A percentile compares a stretch with the other conserved stretches of the same genome.
Evolutionary conservation across 2,113 vertebrate species (phyloP).

Genomic region (Pedionomus torquatus): DNA sequence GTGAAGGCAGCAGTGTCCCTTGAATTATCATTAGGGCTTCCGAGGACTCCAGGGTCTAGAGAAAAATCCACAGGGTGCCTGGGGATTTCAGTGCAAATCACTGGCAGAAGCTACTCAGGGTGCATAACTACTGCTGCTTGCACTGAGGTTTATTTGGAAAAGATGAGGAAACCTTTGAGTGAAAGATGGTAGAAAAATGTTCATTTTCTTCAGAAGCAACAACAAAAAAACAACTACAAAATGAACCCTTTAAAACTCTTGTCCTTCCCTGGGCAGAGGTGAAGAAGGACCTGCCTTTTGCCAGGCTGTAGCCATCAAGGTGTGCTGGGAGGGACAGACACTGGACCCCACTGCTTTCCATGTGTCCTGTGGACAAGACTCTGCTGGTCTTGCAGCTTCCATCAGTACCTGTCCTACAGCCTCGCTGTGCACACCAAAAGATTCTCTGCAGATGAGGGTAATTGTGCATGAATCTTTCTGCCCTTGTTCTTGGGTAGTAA

Average conservation of each 20-base stretch:
- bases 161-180: neutral
- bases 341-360: neutral
- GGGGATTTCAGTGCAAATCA: neutral
- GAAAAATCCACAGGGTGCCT: accelerated
- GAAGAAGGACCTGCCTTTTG: neutral
- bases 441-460: neutral
- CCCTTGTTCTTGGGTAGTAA: neutral
- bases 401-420: neutral
- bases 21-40: neutral
- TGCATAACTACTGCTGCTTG: neutral
- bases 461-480: neutral
- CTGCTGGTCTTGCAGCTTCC: neutral
- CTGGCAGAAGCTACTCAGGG: neutral
- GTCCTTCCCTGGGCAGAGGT: neutral
- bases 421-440: neutral
- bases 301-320: neutral
- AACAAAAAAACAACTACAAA: neutral
- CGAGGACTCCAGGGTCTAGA: neutral
- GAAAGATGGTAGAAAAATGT: neutral
- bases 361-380: neutral
- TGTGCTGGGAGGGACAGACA: neutral
- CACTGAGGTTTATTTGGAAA: neutral
- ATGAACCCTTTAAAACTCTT: neutral
- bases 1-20: accelerated
- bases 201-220: neutral